Conservation (phyloP, 2,888 invertebrate species). For the Eustalomyia histrio region DNA sequence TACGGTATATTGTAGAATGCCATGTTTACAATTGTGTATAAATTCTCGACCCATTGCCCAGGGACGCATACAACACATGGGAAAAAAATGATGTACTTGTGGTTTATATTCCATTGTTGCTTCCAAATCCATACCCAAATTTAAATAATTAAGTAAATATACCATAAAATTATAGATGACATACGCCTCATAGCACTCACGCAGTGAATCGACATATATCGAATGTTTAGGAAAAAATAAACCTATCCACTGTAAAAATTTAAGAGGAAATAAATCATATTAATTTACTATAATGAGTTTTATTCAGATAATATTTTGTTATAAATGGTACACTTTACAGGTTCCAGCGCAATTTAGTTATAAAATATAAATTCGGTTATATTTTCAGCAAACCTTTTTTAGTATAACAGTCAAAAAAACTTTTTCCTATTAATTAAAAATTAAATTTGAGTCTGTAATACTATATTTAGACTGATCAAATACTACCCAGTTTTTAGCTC, state of each 20-base stretch:
- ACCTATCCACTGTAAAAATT: conserved; percentile 81
- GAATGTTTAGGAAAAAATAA: conserved; percentile 91
- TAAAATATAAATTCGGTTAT: too few species aligned
- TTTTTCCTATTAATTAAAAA: too few species aligned
- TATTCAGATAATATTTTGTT: too few species aligned
- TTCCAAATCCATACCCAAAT: conserved; percentile 92
- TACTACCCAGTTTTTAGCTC: too few species aligned
- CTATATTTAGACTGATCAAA: too few species aligned
- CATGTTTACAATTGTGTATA: conserved; percentile 97
- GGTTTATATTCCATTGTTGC: conserved; percentile 89
- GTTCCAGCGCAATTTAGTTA: too few species aligned
- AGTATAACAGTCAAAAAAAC: too few species aligned
- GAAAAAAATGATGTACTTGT: conserved; percentile 92
- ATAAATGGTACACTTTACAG: too few species aligned
- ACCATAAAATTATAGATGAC: conserved; percentile 99
- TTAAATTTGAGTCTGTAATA: too few species aligned
- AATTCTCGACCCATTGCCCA: conserved; percentile 97
- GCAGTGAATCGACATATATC: conserved; percentile 94
- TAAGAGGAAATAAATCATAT: conserved; percentile 9
- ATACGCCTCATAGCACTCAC: conserved; percentile 98
- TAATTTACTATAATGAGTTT: too few species aligned
- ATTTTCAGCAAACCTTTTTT: too few species aligned
- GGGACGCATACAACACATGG: conserved; percentile 93
- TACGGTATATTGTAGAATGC: conserved; percentile 96
- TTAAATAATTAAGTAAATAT: conserved; percentile 93